Percentiles rank a stretch among this genome's conserved stretches.
phyloP scores from a whole-genome alignment of 2,113 vertebrate genomes.

The Pygoscelis antarcticus region DNA sequence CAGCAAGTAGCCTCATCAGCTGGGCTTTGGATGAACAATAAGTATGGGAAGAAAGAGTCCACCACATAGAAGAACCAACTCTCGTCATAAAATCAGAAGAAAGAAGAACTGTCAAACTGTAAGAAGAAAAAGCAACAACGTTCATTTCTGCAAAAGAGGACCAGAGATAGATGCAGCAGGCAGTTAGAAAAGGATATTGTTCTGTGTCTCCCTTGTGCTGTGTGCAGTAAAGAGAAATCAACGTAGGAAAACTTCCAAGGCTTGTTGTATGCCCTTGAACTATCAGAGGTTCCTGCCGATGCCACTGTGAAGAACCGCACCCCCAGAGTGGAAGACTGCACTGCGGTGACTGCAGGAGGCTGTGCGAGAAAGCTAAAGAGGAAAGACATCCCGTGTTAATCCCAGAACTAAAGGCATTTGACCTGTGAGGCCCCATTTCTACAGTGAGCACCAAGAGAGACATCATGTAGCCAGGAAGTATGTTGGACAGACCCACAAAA shows the following conservation, averaged over 20 bases:
- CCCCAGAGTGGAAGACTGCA: background rate
- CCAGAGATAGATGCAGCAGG: fast-evolving
- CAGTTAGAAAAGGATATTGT: background rate
- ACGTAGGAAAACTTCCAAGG: background rate
- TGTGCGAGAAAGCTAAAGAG: background rate
- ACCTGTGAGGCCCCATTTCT: background rate
- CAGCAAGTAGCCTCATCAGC: background rate
- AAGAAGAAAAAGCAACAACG: background rate
- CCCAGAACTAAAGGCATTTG: background rate
- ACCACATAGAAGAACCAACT: background rate
- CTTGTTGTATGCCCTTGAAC: background rate
- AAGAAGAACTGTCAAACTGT: background rate
- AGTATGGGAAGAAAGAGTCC: background rate
- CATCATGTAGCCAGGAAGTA: background rate
- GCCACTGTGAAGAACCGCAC: background rate
- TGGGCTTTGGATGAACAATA: background rate
- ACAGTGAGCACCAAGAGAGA: background rate
- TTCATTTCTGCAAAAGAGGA: background rate
- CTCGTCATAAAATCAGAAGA: background rate
- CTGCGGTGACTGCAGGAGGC: background rate
- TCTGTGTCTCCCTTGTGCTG: background rate
- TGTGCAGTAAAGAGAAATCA: background rate
- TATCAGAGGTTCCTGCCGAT: background rate
- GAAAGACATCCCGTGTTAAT: background rate
- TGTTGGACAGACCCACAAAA: background rate